phyloP scores from a whole-genome alignment of 1,140 invertebrate species.

The Papilio polytes region DNA sequence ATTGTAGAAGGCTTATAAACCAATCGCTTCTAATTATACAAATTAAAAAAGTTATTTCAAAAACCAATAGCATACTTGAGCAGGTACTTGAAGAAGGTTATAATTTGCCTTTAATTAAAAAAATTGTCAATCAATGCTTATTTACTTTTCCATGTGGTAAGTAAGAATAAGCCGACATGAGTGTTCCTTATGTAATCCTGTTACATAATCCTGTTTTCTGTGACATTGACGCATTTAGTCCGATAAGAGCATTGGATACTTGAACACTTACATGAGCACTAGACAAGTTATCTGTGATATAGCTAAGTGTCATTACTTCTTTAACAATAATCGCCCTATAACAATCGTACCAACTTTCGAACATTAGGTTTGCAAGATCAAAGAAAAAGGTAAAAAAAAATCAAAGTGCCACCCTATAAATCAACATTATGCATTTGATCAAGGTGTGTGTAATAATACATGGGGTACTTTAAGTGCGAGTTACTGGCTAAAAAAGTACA shows the following conservation, averaged over 20 bases:
- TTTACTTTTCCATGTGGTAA: neutral
- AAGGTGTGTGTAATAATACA: neutral
- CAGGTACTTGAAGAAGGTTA: too few species aligned
- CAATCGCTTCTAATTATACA: too few species aligned
- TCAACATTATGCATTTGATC: neutral
- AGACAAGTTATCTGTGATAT: neutral
- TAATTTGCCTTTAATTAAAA: neutral
- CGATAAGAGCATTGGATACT: neutral
- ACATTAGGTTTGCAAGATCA: neutral
- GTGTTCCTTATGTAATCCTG: neutral
- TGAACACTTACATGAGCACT: neutral
- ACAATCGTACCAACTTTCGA: neutral
- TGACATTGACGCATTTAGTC: constrained; percentile 4
- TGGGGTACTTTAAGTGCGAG: neutral
- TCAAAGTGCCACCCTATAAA: too few species aligned
- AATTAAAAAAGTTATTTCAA: too few species aligned
- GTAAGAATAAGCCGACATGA: neutral
- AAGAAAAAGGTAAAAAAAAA: neutral
- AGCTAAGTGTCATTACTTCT: neutral
- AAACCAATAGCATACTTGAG: too few species aligned
- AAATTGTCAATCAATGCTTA: neutral
- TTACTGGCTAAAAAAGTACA: neutral
- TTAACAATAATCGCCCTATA: neutral
- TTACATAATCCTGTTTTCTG: neutral
- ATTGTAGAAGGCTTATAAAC: too few species aligned